A percentile compares a stretch with the other conserved stretches of the same genome.
Evolutionary conservation across 1,140 invertebrate genomes (phyloP).

Genomic region (Lineus longissimus): DNA sequence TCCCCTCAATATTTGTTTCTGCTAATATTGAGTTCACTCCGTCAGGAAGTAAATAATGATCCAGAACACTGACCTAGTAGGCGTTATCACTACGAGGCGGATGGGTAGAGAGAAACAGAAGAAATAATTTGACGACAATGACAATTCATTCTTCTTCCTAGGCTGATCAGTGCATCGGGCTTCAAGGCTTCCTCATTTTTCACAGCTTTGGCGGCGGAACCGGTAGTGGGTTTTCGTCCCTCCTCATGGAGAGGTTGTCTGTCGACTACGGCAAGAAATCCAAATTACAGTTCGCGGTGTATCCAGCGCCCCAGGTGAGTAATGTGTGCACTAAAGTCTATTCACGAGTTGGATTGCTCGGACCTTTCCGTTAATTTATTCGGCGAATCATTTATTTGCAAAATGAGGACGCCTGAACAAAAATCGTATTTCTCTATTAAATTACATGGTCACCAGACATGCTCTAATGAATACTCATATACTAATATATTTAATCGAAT

Average conservation of each 20-base stretch:
- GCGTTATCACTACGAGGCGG: background rate
- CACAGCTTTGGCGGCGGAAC: background rate
- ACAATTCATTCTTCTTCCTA: too few species aligned
- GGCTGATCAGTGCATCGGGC: background rate
- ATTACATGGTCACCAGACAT: too few species aligned
- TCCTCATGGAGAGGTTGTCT: constrained; percentile 19
- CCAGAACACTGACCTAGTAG: background rate
- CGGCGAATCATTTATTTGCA: too few species aligned
- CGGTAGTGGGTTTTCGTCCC: constrained; percentile 14
- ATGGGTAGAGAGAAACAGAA: too few species aligned
- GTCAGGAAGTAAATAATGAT: too few species aligned
- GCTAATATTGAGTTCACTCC: too few species aligned
- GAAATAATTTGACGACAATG: too few species aligned
- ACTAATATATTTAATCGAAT: constrained; percentile 11
- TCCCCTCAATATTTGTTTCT: too few species aligned
- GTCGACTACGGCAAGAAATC: background rate
- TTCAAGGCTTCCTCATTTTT: background rate
- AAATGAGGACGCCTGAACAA: too few species aligned
- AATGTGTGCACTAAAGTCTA: background rate
- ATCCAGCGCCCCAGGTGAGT: background rate
- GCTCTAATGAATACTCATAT: background rate
- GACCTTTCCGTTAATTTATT: too few species aligned
- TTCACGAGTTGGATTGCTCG: background rate
- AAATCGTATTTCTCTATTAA: too few species aligned
- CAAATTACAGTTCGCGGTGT: background rate